phyloP scores from a whole-genome alignment of 2,888 invertebrate species.

The Adineta ricciae region DNA sequence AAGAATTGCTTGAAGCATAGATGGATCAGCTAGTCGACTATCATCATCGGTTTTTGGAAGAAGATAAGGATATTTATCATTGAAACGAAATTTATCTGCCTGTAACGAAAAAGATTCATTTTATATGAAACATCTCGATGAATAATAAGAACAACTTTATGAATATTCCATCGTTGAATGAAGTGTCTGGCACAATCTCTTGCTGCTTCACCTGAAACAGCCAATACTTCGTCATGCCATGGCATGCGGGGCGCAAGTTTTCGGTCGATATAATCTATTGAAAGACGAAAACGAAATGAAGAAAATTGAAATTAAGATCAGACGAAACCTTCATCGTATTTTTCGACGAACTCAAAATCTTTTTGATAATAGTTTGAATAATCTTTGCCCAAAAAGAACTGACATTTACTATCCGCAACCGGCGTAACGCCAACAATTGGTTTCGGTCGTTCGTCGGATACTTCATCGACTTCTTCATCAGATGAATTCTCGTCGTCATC shows the following conservation, averaged over 20 bases:
- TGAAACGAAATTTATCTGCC: not conserved
- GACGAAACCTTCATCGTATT: constrained; percentile 15
- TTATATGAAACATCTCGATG: no score
- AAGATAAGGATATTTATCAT: not conserved
- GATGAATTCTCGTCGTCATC: not conserved
- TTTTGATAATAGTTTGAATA: constrained; percentile 89
- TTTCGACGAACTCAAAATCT: constrained; percentile 56
- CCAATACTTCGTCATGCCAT: constrained; percentile 85
- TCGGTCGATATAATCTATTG: constrained; percentile 49
- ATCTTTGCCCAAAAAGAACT: constrained; percentile 83
- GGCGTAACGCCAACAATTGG: not conserved
- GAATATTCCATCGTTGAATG: constrained; percentile 80
- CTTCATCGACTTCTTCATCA: not conserved
- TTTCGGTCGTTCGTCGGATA: not conserved
- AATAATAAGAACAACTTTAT: not conserved
- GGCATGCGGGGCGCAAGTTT: constrained; percentile 82
- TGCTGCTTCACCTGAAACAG: constrained; percentile 71
- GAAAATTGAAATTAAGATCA: not conserved
- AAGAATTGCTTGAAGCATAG: not conserved
- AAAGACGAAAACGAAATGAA: not conserved
- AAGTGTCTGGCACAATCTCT: constrained; percentile 83
- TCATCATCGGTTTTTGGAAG: not conserved
- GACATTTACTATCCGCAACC: not conserved
- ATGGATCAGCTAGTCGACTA: not conserved
- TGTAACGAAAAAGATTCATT: not conserved